Base-by-base conservation (phyloP, 2,797 vertebrate species). In the Spinibarbus caldwelli region DNA sequence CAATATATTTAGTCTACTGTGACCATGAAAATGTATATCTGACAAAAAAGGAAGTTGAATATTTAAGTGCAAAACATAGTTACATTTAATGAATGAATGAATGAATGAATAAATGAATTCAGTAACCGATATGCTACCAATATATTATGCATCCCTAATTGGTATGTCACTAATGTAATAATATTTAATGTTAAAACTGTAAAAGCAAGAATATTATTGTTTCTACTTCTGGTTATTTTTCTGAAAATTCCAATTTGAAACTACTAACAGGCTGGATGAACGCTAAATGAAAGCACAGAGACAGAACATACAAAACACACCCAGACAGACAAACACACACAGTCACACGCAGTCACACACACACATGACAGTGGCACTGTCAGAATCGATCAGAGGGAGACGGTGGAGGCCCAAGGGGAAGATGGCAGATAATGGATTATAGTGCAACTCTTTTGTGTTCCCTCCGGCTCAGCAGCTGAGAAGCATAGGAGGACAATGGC, bases 401-500 rank as follows among this genome's bases (percentile, higher is more conserved):
- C 45, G 57, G 66, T n/a, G 57, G 80, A 85, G 75, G 52, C 68
- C 85, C 78, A 80, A 76, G 57, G 87, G 80, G 84, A 88, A 87
- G 82, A 88, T 81, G 83, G 78, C 79, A 84, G 85, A 88, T 87
- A 87, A 86, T 87, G 83, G 84, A 87, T 89, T 87, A 78, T 45
- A 85, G 84, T 59, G 68, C 76, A 36, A 85, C 81, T 83, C 72
- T 80, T 87, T 86, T 87, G 66, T 87, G 87, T 54, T 73, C 59
- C 57, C 76, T 80, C 36, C 23, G 41, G 70, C 83, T 71, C 26
- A 10, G 36, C 59, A 45, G 62, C 62, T 76, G 29, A 85, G 84
- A 82, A 70, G 72, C 64, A 84, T 34, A 78, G 38, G n/a, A n/a
- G 81, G 78, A 83, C 83, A 86, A 84, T 23, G 64, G 82, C 52